phyloP scores from a whole-genome alignment of 2,888 invertebrate genomes.

The Troides oblongomaculatus region DNA sequence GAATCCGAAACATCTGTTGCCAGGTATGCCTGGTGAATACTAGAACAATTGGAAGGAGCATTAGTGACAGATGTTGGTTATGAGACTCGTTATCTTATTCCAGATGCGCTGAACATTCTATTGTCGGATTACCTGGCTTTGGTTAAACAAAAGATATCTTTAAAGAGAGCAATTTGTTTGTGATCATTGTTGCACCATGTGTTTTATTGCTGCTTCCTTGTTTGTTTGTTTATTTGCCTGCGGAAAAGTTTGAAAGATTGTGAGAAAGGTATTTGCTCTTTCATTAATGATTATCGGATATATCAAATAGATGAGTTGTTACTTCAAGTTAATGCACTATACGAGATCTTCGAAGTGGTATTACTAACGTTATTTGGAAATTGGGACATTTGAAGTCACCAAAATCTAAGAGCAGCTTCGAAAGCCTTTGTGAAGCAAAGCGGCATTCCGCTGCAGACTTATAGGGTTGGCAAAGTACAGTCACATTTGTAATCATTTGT shows the following conservation, averaged over 20 bases:
- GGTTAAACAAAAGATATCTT: constrained; percentile 16
- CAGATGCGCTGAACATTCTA: constrained; percentile 27
- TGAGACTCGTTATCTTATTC: constrained; percentile 22
- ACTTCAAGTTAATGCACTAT: too few relatives aligned
- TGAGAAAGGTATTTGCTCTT: too few relatives aligned
- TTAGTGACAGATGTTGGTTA: constrained; percentile 30
- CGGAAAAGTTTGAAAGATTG: not conserved
- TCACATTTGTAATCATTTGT: not conserved
- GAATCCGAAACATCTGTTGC: constrained; percentile 27
- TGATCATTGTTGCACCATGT: constrained; percentile 25
- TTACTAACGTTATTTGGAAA: constrained; percentile 8
- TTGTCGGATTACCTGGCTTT: constrained; percentile 30
- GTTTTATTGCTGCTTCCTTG: constrained; percentile 8
- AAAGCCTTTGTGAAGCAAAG: constrained; percentile 25
- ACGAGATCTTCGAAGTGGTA: not conserved
- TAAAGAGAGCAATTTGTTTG: constrained; percentile 8
- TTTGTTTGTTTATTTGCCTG: not conserved
- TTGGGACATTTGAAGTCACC: constrained; percentile 28
- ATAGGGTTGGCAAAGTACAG: constrained; percentile 13
- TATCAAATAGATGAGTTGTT: too few relatives aligned
- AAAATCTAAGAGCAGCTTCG: constrained; percentile 22
- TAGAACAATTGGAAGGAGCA: constrained; percentile 29
- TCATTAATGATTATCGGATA: too few relatives aligned
- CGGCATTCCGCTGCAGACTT: constrained; percentile 22
- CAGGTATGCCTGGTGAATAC: constrained; percentile 23